A percentile compares a stretch with the other conserved stretches of the same genome.
phyloP scores from a whole-genome alignment of 1,140 invertebrate genomes.

The Cepaea nemoralis region DNA sequence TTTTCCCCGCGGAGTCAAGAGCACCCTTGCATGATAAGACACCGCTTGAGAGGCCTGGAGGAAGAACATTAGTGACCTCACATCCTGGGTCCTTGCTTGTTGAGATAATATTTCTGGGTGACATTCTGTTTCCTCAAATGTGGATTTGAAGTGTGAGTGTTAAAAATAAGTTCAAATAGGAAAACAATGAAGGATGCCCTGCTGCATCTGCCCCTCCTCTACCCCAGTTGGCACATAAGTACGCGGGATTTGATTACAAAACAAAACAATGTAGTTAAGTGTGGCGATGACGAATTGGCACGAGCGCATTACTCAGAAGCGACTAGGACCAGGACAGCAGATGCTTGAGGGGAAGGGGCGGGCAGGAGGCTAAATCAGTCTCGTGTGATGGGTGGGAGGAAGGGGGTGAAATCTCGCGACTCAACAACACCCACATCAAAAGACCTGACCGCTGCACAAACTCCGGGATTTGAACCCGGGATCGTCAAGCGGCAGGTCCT shows the following conservation, averaged over 20 bases:
- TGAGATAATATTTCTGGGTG: background rate
- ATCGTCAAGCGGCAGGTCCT: no score
- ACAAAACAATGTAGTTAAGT: background rate
- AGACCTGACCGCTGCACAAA: no score
- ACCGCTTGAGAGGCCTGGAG: background rate
- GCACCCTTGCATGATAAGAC: background rate
- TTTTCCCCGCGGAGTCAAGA: slow-evolving; percentile 4
- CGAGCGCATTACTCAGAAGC: background rate
- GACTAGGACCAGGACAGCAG: background rate
- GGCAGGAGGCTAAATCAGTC: background rate
- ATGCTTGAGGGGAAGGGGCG: background rate
- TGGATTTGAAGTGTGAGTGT: background rate
- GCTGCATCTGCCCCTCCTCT: background rate
- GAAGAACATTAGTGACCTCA: background rate
- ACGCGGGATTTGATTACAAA: background rate
- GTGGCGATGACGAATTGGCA: background rate
- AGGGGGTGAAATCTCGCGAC: no score
- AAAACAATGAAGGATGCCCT: background rate
- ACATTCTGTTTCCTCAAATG: slow-evolving; percentile 2
- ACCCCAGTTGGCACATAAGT: background rate
- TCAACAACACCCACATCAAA: no score
- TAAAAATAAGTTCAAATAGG: background rate
- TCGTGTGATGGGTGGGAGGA: background rate
- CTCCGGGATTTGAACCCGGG: no score
- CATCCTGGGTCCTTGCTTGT: background rate